Base-by-base conservation (phyloP, 2,888 invertebrate genomes). In the Halocaridina rubra region DNA sequence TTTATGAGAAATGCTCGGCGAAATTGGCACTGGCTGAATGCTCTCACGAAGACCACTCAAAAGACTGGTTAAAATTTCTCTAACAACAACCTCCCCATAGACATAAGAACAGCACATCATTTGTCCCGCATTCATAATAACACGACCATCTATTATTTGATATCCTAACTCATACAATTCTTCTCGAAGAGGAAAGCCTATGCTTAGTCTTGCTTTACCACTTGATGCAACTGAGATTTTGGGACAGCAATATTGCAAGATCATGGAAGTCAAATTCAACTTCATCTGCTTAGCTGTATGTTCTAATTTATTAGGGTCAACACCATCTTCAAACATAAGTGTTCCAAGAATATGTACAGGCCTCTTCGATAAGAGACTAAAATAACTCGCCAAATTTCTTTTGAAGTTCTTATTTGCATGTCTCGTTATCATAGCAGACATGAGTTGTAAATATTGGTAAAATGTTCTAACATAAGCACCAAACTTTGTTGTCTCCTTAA, bases 301-400 rank as follows among this genome's bases (percentile, higher is more conserved):
- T 19, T 86, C 85, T 30, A 86, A 71, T 30, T 74, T 77, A 16
- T 29, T 39, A 16, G 85, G 85, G 27, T 86, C 81, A 61, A 86
- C 78, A 33, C 74, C 53, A 39, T 86, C 57, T 32, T 86, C 22
- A 53, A 86, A 86, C 64, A 86, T 81, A 13, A 86, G 72, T 7
- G 77, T 32, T 4, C 85, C 85, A 5, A 86, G 57, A 30, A 86
- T 86, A 22, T 81, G 64, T 24, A 81, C 81, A n/a, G 85, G 85
- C 59, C 85, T 77, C 29, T 81, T 71, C 19, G 46, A 46, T 3
- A 86, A 32, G 13, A 86, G 46, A 8, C 46, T 30, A 27, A 81
- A 86, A 30, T 78, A 78, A 39, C 77, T 81, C n/a, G 13, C 32
- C 32, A 22, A 57, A 39, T 22, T 72, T 3, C 33, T 30, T n/a